Base-by-base conservation (phyloP, 2,888 invertebrate species). In the Epiblema foenella region DNA sequence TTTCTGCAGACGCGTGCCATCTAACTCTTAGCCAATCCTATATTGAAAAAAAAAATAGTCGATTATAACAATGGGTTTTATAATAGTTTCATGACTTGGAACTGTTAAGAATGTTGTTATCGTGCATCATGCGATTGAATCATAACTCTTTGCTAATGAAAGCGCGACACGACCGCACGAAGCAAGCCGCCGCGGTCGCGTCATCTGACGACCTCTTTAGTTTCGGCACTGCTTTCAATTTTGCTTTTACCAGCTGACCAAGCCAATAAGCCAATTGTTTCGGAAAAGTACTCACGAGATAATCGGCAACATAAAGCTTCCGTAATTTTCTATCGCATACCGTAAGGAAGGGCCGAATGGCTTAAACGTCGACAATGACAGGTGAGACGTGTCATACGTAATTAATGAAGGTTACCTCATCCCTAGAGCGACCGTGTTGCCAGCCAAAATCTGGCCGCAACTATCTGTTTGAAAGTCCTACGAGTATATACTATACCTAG, bases 1-100 rank as follows among this genome's bases (percentile, higher is more conserved):
- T 12, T 24, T 56, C 29, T 29, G 29, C 20, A 56, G 29, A 15
- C 60, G 37, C 68, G 64, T 65, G 68, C 56, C 64, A 42, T n/a
- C n/a, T n/a, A n/a, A n/a, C n/a, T n/a, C n/a, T 42, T 42, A 46
- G n/a, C 51, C 20, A 52, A 59, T 70, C 46, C 15, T 42, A 29
- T 49, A 39, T 62, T 37, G 18, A 62, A 62, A 62, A 42, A 62
- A 74, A 76, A 73, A 74, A 79, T 80, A 79, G 79, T 81, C 60
- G 29, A 81, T 83, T 79, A 78, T 79, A 79, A 77, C 73, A 75
- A 76, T 76, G 54, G 18, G 29, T 65, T 70, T 65, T 58, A 65
- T 70, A 79, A 76, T 81, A 82, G 78, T 81, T 83, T 78, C 80
- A 81, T 83, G 81, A 79, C 79, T 78, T 74, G 74, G 74, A 77